A percentile compares a stretch with the other conserved stretches of the same genome.
These are phyloP conservation scores for Salvelinus namaycush DNA, from an alignment of 2,113 vertebrate species.

Conservation along the genomic window DNA sequence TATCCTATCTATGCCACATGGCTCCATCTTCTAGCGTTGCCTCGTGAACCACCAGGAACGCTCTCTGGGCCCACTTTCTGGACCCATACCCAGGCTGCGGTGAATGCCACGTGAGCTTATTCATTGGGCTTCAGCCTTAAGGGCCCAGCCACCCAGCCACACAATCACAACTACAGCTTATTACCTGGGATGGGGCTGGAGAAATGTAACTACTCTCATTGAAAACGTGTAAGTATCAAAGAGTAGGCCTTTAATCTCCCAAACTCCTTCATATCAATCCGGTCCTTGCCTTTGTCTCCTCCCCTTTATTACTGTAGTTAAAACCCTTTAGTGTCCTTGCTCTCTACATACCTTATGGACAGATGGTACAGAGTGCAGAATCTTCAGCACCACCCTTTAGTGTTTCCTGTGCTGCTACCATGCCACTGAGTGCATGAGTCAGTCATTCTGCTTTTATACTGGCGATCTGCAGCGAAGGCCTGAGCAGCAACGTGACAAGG, in stretches of 20 bases:
- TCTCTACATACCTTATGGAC: not conserved
- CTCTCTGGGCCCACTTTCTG: slow-evolving; percentile 54
- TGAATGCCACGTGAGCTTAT: slow-evolving; percentile 59
- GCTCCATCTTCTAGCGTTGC: slow-evolving; percentile 63
- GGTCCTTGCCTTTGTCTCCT: slow-evolving; percentile 48
- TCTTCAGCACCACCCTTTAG: no score
- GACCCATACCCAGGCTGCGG: slow-evolving; percentile 47
- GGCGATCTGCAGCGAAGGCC: not conserved
- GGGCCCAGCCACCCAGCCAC: slow-evolving; percentile 58
- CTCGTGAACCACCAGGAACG: slow-evolving; percentile 51
- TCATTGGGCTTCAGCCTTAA: slow-evolving; percentile 60
- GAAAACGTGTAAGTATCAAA: no score
- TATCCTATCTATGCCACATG: not conserved
- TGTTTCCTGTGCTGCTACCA: not conserved
- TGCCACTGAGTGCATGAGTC: not conserved
- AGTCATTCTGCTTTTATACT: not conserved
- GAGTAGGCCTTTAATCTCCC: slow-evolving; percentile 41
- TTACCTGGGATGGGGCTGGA: no score
- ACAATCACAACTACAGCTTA: slow-evolving; percentile 1
- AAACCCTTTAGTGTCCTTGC: slow-evolving; percentile 38
- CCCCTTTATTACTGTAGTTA: slow-evolving; percentile 35
- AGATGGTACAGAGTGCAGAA: no score
- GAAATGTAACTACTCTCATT: no score
- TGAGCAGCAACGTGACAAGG: not conserved
- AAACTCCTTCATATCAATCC: slow-evolving; percentile 54